These are phyloP conservation scores for Meloidogyne floridensis DNA, from an alignment of 1,140 invertebrate species.

Conservation along the genomic window DNA sequence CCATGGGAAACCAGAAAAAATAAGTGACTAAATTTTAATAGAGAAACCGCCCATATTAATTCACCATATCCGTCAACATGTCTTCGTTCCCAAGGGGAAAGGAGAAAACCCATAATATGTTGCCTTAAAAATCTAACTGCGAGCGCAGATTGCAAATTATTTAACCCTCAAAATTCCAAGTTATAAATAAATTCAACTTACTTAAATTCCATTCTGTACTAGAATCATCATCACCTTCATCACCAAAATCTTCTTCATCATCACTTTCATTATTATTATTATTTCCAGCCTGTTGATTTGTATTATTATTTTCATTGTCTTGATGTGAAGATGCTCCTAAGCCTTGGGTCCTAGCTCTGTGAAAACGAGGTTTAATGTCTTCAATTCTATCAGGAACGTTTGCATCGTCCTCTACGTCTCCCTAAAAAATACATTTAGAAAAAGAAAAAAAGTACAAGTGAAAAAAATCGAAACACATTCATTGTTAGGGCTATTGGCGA, in stretches of 20 bases:
- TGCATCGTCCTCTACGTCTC: conserved; percentile 85
- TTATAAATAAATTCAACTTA: conserved; percentile 36
- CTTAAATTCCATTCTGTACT: conserved; percentile 94
- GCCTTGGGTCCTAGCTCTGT: conserved; percentile 67
- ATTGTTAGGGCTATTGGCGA: too few species aligned
- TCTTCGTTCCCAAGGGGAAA: too few species aligned
- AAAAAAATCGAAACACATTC: too few species aligned
- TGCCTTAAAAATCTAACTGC: too few species aligned
- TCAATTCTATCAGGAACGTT: conserved; percentile 94
- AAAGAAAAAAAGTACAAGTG: not conserved
- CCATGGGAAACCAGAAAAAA: too few species aligned
- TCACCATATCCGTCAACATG: too few species aligned
- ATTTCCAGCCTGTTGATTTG: not conserved
- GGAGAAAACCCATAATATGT: too few species aligned
- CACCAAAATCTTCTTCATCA: conserved; percentile 67
- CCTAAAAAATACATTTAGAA: conserved; percentile 59
- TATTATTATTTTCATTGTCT: conserved; percentile 2
- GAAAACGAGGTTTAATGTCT: conserved; percentile 94
- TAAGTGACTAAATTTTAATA: too few species aligned
- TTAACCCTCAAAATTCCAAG: not conserved
- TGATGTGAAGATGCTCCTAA: conserved; percentile 14
- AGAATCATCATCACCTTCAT: conserved; percentile 85
- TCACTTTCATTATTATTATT: conserved; percentile 21
- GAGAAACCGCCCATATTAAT: too few species aligned
- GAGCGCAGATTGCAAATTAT: too few species aligned